A percentile compares a stretch with the other conserved stretches of the same genome.
Conservation (phyloP, 1,140 invertebrate species). For the Andricus grossulariae region DNA sequence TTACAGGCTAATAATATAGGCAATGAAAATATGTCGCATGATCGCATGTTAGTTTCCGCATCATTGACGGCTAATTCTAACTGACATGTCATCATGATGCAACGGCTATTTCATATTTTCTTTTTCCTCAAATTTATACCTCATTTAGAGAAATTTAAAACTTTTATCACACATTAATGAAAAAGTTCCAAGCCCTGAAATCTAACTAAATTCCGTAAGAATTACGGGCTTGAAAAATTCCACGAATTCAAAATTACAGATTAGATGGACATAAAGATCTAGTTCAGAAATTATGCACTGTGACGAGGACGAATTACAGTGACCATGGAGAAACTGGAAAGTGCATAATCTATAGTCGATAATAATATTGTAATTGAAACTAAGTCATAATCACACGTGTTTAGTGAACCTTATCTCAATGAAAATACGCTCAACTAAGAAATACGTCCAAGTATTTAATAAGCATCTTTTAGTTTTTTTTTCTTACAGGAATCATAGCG, state of each 20-base stretch:
- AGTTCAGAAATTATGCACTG: conserved; percentile 16
- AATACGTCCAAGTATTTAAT: neutral
- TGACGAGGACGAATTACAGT: conserved; percentile 14
- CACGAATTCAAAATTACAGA: neutral
- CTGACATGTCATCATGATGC: conserved; percentile 2
- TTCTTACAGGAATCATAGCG: neutral
- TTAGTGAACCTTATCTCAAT: conserved; percentile 9
- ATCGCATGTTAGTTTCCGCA: neutral
- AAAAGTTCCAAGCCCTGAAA: neutral
- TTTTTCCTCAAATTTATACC: neutral
- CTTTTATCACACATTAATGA: neutral
- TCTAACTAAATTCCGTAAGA: neutral
- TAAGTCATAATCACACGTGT: neutral
- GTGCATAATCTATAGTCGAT: neutral
- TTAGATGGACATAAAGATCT: neutral
- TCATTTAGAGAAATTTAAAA: neutral
- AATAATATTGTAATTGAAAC: neutral
- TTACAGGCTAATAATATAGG: no score
- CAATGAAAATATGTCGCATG: neutral
- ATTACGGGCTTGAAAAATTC: neutral
- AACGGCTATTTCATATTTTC: conserved; percentile 8
- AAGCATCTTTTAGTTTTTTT: conserved; percentile 2
- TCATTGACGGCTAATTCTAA: conserved; percentile 11
- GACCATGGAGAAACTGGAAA: conserved; percentile 22
- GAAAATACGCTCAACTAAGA: conserved; percentile 13